These are phyloP conservation scores for Acanthochromis polyacanthus DNA, from an alignment of 2,113 vertebrate genomes.

Conservation along the genomic window DNA sequence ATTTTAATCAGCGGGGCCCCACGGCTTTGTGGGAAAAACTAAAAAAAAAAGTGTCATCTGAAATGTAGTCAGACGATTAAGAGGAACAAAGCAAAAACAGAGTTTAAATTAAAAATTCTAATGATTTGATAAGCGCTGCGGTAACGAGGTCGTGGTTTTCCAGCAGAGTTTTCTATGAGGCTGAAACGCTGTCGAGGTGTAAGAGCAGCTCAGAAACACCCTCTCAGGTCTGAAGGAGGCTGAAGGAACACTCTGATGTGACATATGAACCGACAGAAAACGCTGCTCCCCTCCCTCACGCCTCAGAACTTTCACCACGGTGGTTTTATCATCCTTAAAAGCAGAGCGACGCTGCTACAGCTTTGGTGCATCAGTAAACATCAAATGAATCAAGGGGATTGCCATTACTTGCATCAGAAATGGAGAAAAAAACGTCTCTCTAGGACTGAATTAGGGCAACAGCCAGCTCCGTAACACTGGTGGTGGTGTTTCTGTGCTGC, in stretches of 20 bases:
- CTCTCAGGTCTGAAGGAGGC: neutral
- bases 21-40: neutral
- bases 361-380: constrained; percentile 40
- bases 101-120: neutral
- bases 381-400: constrained; percentile 63
- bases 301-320: constrained; percentile 9
- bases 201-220: neutral
- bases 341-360: neutral
- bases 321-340: constrained; percentile 24
- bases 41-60: neutral
- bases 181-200: neutral
- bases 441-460: constrained; percentile 58
- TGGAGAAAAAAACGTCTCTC: constrained; percentile 55
- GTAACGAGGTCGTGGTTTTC: neutral
- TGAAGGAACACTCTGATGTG: constrained; percentile 2
- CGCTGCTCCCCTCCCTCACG: constrained; percentile 4
- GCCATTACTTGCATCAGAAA: constrained; percentile 71
- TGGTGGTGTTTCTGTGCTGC: constrained; percentile 40
- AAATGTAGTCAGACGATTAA: neutral
- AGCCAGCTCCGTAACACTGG: constrained; percentile 22
- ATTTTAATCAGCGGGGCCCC: neutral
- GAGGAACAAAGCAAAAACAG: neutral
- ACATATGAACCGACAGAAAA: constrained; percentile 13
- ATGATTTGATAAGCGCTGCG: neutral
- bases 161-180: neutral